phyloP scores from a whole-genome alignment of 1,140 invertebrate genomes.

The Zelostemma sp. region DNA sequence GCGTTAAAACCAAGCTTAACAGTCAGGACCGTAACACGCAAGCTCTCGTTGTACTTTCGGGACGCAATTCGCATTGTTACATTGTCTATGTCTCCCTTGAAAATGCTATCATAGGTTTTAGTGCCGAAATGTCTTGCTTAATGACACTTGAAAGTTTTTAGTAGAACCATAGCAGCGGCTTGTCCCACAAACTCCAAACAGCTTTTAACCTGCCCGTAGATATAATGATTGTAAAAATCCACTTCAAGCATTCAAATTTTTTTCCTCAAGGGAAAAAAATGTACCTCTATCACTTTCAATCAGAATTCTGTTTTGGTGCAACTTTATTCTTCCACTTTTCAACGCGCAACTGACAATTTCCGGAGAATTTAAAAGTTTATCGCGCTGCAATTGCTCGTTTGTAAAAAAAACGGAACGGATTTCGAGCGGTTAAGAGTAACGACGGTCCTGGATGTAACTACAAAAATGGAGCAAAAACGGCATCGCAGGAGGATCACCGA shows the following conservation, averaged over 20 bases:
- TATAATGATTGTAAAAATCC: no score
- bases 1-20: slow-evolving; percentile 48
- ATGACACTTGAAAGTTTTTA: background rate
- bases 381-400: slow-evolving; percentile 31
- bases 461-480: slow-evolving; percentile 32
- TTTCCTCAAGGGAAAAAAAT: background rate
- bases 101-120: slow-evolving; percentile 29
- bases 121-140: slow-evolving; percentile 16
- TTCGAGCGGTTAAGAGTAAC: slow-evolving; percentile 44
- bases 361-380: slow-evolving; percentile 31
- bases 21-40: slow-evolving; percentile 38
- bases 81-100: slow-evolving; percentile 18
- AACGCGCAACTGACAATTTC: background rate
- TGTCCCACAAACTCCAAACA: no score
- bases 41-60: slow-evolving; percentile 30
- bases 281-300: slow-evolving; percentile 27
- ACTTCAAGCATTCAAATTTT: no score
- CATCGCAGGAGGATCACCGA: slow-evolving; percentile 44
- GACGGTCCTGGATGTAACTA: slow-evolving; percentile 39
- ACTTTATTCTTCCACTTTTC: slow-evolving; percentile 13
- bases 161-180: background rate
- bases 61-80: slow-evolving; percentile 25
- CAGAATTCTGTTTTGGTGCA: slow-evolving; percentile 12
- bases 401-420: slow-evolving; percentile 34
- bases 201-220: no score